A percentile compares a stretch with the other conserved stretches of the same genome.
These are phyloP conservation scores for Tetropium fuscum DNA, from an alignment of 2,888 invertebrate species.

Conservation along the genomic window DNA sequence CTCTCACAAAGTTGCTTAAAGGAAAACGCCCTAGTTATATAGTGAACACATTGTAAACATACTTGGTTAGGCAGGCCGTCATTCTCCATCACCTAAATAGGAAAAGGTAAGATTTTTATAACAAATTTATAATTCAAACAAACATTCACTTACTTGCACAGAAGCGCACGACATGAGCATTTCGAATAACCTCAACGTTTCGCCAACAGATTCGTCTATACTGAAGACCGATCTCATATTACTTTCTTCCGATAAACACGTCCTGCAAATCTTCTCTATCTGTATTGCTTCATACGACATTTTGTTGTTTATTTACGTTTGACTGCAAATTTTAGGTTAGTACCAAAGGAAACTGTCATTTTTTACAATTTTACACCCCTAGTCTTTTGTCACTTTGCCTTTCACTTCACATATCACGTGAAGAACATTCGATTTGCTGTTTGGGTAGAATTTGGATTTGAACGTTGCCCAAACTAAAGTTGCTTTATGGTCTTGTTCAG, in stretches of 20 bases:
- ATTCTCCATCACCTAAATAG: slow-evolving; percentile 56
- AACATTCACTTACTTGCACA: slow-evolving; percentile 54
- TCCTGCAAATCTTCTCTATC: slow-evolving; percentile 62
- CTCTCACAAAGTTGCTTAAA: slow-evolving; percentile 63
- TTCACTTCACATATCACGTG: no score
- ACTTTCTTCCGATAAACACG: slow-evolving; percentile 60
- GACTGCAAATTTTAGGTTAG: slow-evolving; percentile 11
- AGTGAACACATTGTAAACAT: slow-evolving; percentile 61
- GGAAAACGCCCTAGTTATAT: slow-evolving; percentile 59
- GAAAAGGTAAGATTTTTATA: not conserved
- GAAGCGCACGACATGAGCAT: slow-evolving; percentile 62
- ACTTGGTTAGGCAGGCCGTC: slow-evolving; percentile 63
- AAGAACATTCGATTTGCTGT: no score
- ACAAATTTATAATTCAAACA: not conserved
- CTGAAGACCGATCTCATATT: slow-evolving; percentile 60
- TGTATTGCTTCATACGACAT: slow-evolving; percentile 54
- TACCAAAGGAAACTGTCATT: no score
- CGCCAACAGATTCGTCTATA: slow-evolving; percentile 56
- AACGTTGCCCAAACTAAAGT: no score
- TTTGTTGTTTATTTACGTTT: slow-evolving; percentile 26
- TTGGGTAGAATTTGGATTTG: no score
- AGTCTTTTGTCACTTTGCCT: no score
- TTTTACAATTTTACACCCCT: no score
- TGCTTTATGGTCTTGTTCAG: no score
- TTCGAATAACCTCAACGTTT: slow-evolving; percentile 57